These are phyloP conservation scores for Barypeithes pellucidus DNA, from an alignment of 2,888 invertebrate genomes.

Conservation along the genomic window DNA sequence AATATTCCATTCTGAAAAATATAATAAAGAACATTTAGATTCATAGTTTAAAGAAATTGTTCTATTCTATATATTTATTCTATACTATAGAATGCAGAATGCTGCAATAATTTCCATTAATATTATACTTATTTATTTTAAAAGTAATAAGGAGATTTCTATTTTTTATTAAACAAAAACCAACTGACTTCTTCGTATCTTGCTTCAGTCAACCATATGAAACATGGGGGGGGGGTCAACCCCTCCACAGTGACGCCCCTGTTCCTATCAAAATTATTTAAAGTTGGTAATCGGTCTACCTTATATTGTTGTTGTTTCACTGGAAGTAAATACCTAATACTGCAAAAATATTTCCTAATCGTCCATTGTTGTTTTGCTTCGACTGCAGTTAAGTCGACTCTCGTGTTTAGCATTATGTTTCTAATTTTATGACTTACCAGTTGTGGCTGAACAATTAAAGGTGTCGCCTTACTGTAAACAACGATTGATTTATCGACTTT, in stretches of 20 bases:
- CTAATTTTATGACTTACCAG: conserved; percentile 49
- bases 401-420: conserved; percentile 26
- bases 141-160: too few relatives aligned
- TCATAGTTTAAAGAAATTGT: too few relatives aligned
- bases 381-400: conserved; percentile 19
- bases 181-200: too few relatives aligned
- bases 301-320: conserved; percentile 16
- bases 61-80: too few relatives aligned
- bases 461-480: conserved; percentile 49
- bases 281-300: neutral
- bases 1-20: conserved; percentile 27
- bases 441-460: conserved; percentile 50
- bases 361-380: conserved; percentile 15
- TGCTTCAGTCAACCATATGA: too few relatives aligned
- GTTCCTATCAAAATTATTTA: neutral
- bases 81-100: too few relatives aligned
- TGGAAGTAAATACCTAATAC: neutral
- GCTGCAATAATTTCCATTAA: too few relatives aligned
- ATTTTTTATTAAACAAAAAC: too few relatives aligned
- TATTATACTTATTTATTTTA: too few relatives aligned
- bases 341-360: conserved; percentile 11
- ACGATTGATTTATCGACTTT: conserved; percentile 53
- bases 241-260: too few relatives aligned
- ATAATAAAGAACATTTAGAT: conserved; percentile 24
- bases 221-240: too few relatives aligned